Conservation (phyloP, 2,113 vertebrate genomes). For the Tylochromis polylepis region DNA sequence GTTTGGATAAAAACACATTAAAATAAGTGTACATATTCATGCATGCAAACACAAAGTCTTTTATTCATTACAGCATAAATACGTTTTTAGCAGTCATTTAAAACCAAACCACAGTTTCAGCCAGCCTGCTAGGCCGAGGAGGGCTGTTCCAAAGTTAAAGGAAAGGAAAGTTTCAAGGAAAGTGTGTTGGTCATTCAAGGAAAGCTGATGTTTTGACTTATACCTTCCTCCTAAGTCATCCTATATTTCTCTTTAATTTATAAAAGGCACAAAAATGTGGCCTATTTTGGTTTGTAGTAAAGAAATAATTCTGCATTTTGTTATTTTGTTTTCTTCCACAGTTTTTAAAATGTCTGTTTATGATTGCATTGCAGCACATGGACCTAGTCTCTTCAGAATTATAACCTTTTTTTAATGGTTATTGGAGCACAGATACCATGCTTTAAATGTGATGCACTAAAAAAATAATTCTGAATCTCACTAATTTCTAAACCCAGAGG, state of each 20-base stretch:
- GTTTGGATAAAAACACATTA: too few relatives aligned
- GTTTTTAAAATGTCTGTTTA: neutral
- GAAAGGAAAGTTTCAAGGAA: too few relatives aligned
- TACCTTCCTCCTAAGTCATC: neutral
- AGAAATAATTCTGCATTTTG: neutral
- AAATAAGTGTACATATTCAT: too few relatives aligned
- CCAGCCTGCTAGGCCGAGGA: too few relatives aligned
- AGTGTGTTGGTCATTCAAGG: too few relatives aligned
- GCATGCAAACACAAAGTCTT: too few relatives aligned
- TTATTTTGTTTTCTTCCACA: neutral
- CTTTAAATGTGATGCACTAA: neutral
- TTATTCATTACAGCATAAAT: too few relatives aligned
- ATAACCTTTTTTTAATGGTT: neutral
- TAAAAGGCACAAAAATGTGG: too few relatives aligned
- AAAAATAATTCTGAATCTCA: neutral
- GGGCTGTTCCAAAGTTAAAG: too few relatives aligned
- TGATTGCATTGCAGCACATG: neutral
- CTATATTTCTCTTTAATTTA: neutral
- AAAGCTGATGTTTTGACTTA: neutral
- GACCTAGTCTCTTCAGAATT: neutral
- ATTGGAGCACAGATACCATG: neutral
- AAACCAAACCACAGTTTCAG: too few relatives aligned
- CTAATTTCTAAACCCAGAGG: neutral
- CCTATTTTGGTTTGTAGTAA: neutral
- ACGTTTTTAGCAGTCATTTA: too few relatives aligned